Base-by-base conservation (phyloP, 2,888 invertebrate species). In the Ichneumon xanthorius region DNA sequence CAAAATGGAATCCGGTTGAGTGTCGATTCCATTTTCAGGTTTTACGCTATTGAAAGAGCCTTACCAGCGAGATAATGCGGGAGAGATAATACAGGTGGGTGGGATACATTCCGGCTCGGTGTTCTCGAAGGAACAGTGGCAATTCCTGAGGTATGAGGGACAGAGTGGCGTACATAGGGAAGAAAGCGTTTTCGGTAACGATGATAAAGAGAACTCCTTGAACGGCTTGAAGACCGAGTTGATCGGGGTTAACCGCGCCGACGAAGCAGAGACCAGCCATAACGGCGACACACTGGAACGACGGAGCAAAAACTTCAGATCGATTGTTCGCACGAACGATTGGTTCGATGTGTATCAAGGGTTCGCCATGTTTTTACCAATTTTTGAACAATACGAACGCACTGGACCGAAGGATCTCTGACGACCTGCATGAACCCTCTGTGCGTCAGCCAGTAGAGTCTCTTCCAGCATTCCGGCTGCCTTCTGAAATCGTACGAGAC, bases 171-270 rank as follows among this genome's bases (percentile, higher is more conserved):
- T 99, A 99, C 97, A 99, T 97, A 0, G 98, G 98, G 78, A 96
- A 96, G 94, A 98, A 99, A 0, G 98, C 97, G 92, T 98, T 97
- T 95, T 99, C 98, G 0, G 97, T 96, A 63, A 98, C 97, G 93
- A 98, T 96, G 88, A 98, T 96, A 93, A 98, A 98, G 6, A 98
- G 94, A 0, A 97, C 97, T 4, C 98, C 99, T 92, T 98, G 98
- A 0, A 98, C 96, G 33, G 98, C 97, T 92, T 98, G 98, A 30
- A 99, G 96, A 0, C 98, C 99, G 70, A 96, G 95, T 93, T 98
- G 98, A 67, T 97, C 96, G 0, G 96, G 94, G 0, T 95, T 94
- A 6, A 96, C 95, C 1, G 97, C 96, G 73, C 97, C 97, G 26
- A 97, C 95, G 94, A 97, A 99, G 90, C 98, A 98, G 30, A 98